Conservation (phyloP, 2,113 vertebrate genomes). For the Seriola quinqueradiata region DNA sequence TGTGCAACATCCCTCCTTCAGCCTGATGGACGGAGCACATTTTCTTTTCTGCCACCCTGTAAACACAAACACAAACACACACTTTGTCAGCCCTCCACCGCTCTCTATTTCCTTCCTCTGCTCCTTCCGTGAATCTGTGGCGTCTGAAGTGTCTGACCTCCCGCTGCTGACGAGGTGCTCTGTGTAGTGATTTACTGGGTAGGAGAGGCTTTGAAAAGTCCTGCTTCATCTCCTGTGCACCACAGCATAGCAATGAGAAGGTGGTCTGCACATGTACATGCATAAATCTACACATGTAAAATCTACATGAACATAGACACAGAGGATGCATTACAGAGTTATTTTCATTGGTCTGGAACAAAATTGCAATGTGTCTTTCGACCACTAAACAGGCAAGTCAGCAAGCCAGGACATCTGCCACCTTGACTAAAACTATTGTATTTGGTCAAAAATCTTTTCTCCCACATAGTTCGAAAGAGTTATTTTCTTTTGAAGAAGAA, state of each 20-base stretch:
- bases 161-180: slow-evolving; percentile 36
- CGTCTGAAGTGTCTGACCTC: slow-evolving; percentile 53
- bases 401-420: background rate
- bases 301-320: background rate
- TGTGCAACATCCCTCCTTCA: slow-evolving; percentile 39
- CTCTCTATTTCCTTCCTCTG: slow-evolving; percentile 27
- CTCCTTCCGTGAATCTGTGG: slow-evolving; percentile 13
- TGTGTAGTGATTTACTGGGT: slow-evolving; percentile 45
- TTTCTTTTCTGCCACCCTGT: slow-evolving; percentile 20
- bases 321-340: background rate
- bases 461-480: background rate
- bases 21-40: slow-evolving; percentile 27
- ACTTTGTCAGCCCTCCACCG: slow-evolving; percentile 20
- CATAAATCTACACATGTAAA: background rate
- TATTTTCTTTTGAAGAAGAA: no score
- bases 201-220: slow-evolving; percentile 43
- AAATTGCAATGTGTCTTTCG: background rate
- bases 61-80: slow-evolving; percentile 33
- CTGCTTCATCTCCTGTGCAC: slow-evolving; percentile 26
- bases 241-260: slow-evolving; percentile 2
- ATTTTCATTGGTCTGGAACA: background rate
- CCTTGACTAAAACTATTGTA: background rate
- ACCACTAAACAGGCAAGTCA: no score
- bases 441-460: background rate
- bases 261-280: background rate